Evolutionary conservation across 2,113 vertebrate species (phyloP).

Genomic region (Ceyx melanurus): DNA sequence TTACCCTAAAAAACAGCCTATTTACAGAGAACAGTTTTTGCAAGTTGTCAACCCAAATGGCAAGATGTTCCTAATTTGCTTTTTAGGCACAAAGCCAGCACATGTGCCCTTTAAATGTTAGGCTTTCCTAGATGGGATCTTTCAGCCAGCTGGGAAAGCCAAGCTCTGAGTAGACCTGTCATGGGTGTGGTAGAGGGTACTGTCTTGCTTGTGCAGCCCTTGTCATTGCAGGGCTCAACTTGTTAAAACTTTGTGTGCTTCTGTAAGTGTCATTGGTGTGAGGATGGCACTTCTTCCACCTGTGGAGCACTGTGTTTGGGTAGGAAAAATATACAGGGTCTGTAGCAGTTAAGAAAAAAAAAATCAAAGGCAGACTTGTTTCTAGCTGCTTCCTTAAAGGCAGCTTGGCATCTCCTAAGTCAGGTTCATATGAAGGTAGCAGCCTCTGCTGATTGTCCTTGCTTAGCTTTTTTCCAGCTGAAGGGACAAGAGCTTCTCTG

Average conservation of each 20-base stretch:
- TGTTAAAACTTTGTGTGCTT: not conserved
- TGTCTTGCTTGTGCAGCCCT: not conserved
- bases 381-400: not conserved
- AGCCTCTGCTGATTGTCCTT: not conserved
- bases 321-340: not conserved
- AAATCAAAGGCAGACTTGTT: not conserved
- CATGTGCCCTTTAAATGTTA: not conserved
- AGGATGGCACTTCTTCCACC: not conserved
- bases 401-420: not conserved
- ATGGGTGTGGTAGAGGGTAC: not conserved
- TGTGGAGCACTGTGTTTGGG: not conserved
- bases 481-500: not conserved
- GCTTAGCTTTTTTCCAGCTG: not conserved
- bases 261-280: not conserved
- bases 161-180: not conserved
- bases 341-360: not conserved
- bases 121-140: not conserved
- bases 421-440: not conserved
- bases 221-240: not conserved
- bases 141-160: not conserved
- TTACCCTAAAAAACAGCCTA: not conserved
- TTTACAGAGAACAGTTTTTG: not conserved
- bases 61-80: not conserved
- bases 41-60: not conserved
- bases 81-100: not conserved